Evolutionary conservation across 2,113 vertebrate genomes (phyloP).

Genomic region (Dromiciops gliroides): DNA sequence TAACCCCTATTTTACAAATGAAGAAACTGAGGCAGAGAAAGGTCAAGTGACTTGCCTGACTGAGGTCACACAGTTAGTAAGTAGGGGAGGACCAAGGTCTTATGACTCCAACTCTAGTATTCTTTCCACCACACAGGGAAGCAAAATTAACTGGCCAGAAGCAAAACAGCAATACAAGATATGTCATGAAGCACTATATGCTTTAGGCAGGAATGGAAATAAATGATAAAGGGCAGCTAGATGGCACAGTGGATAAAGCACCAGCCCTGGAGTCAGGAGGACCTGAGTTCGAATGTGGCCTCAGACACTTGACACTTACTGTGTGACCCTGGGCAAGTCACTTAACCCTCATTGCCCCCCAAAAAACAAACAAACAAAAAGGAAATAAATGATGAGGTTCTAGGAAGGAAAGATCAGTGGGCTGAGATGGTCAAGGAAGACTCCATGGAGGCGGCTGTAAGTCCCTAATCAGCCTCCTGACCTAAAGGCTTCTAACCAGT

Average conservation of each 20-base stretch:
- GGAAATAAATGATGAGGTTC: neutral
- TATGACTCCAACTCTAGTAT: neutral
- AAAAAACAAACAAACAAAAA: no score
- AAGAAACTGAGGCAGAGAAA: neutral
- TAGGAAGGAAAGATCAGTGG: neutral
- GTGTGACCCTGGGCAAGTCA: no score
- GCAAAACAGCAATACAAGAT: neutral
- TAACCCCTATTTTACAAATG: neutral
- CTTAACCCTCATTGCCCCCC: no score
- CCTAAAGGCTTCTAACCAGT: neutral
- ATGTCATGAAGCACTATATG: neutral
- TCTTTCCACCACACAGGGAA: neutral
- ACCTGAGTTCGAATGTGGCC: no score
- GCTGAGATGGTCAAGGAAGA: neutral
- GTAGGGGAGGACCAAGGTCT: neutral
- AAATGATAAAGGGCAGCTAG: no score
- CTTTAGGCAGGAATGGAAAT: neutral
- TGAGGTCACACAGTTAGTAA: neutral
- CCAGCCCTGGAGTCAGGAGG: no score
- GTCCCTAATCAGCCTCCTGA: neutral
- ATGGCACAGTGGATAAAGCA: no score
- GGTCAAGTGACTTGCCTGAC: neutral
- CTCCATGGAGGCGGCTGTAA: neutral
- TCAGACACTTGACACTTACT: no score
- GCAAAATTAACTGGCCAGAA: neutral